A percentile compares a stretch with the other conserved stretches of the same genome.
phyloP scores from a whole-genome alignment of 2,797 vertebrate species.

The Pitangus sulphuratus region DNA sequence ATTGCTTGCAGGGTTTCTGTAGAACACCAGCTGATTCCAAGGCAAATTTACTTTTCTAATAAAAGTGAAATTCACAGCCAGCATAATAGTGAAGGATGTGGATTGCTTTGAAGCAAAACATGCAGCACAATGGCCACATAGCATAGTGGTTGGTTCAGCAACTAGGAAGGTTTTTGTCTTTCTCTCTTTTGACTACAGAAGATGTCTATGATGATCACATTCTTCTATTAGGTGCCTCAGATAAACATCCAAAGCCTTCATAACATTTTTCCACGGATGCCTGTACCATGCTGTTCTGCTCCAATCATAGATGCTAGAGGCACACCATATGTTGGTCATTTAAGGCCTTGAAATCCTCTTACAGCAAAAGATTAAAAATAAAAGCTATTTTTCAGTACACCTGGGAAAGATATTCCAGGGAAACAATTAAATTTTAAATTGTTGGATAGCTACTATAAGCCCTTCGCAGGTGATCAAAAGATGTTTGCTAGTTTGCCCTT shows the following conservation, averaged over 20 bases:
- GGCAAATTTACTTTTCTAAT: slow-evolving; percentile 28
- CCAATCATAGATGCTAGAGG: neutral
- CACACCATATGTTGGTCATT: neutral
- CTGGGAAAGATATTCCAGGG: neutral
- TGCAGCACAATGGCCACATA: neutral
- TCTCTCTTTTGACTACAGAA: neutral
- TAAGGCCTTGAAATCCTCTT: neutral
- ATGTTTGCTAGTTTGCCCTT: neutral
- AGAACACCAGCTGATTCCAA: neutral
- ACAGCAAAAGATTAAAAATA: neutral
- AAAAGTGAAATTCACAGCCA: neutral
- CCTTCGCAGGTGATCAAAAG: neutral
- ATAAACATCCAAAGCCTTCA: neutral
- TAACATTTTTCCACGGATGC: neutral
- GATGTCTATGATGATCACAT: neutral
- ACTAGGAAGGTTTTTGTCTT: neutral
- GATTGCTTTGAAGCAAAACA: neutral
- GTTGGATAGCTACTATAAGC: neutral
- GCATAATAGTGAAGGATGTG: neutral
- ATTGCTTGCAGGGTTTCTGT: neutral
- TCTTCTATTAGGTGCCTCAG: neutral
- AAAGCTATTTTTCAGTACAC: neutral
- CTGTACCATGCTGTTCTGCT: neutral
- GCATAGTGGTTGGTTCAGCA: neutral
- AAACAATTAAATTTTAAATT: neutral